These are phyloP conservation scores for Melipona beecheii DNA, from an alignment of 2,888 invertebrate genomes.

Conservation along the genomic window DNA sequence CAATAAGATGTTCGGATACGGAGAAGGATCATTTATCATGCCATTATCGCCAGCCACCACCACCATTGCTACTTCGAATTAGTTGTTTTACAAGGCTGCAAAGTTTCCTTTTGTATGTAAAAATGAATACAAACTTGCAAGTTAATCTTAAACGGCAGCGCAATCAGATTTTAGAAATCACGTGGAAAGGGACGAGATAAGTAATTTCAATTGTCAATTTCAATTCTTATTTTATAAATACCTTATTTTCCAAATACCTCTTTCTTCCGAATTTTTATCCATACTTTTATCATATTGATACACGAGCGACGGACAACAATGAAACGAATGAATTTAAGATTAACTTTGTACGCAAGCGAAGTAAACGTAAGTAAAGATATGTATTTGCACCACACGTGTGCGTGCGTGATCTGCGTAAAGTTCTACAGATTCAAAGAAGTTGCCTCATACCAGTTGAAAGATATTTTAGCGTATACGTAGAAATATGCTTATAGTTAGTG, in stretches of 20 bases:
- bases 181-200: background rate
- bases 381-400: conserved; percentile 46
- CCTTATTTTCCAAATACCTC: background rate
- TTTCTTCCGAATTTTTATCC: background rate
- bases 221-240: background rate
- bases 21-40: conserved; percentile 74
- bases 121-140: conserved; percentile 39
- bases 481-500: conserved; percentile 74
- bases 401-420: conserved; percentile 39
- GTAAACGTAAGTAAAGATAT: conserved; percentile 31
- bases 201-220: background rate
- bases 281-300: background rate
- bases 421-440: conserved; percentile 43
- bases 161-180: background rate
- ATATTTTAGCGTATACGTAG: conserved; percentile 69
- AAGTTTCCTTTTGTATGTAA: conserved; percentile 20
- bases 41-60: conserved; percentile 79
- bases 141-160: conserved; percentile 50
- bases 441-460: conserved; percentile 63
- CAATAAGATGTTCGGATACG: conserved; percentile 60
- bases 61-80: conserved; percentile 73
- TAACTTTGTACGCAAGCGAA: conserved; percentile 66
- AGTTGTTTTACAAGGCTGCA: conserved; percentile 58
- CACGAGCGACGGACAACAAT: background rate
- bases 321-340: conserved; percentile 50